Conservation (phyloP, 1,140 invertebrate genomes). For the Drosophila bifasciata region DNA sequence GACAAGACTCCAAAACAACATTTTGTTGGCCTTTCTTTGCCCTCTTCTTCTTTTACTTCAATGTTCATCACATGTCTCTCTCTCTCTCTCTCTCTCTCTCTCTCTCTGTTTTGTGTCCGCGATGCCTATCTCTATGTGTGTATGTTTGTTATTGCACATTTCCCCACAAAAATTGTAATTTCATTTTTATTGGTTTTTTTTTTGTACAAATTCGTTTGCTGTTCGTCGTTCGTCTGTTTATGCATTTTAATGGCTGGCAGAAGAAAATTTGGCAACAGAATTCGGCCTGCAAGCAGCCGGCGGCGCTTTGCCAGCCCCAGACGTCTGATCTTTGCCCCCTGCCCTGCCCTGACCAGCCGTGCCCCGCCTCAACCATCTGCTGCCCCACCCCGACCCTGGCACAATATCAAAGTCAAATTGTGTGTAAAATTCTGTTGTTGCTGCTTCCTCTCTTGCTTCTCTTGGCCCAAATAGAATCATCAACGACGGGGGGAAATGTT, state of each 20-base stretch:
- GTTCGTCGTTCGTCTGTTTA: conserved; percentile 65
- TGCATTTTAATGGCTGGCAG: conserved; percentile 58
- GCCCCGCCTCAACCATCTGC: background rate
- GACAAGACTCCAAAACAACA: conserved; percentile 49
- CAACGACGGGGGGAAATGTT: conserved; percentile 45
- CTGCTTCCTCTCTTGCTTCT: conserved; percentile 14
- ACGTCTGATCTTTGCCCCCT: conserved; percentile 8
- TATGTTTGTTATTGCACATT: conserved; percentile 45
- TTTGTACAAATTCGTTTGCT: conserved; percentile 48
- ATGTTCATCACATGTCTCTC: background rate
- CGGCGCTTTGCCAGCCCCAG: conserved; percentile 24
- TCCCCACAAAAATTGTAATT: conserved; percentile 49
- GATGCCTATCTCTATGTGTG: background rate
- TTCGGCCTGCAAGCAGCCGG: conserved; percentile 47
- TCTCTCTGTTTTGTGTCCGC: conserved; percentile 11
- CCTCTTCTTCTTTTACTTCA: background rate
- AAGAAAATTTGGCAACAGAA: conserved; percentile 58
- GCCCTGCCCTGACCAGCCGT: conserved; percentile 24
- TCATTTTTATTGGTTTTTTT: conserved; percentile 48
- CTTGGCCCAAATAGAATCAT: conserved; percentile 59
- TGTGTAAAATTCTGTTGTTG: conserved; percentile 59
- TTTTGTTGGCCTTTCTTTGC: conserved; percentile 50
- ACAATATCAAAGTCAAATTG: conserved; percentile 74
- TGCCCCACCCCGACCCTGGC: conserved; percentile 37
- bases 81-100: conserved; percentile 9